These are phyloP conservation scores for Lamellibrachia satsuma DNA, from an alignment of 2,888 invertebrate genomes.

Conservation along the genomic window DNA sequence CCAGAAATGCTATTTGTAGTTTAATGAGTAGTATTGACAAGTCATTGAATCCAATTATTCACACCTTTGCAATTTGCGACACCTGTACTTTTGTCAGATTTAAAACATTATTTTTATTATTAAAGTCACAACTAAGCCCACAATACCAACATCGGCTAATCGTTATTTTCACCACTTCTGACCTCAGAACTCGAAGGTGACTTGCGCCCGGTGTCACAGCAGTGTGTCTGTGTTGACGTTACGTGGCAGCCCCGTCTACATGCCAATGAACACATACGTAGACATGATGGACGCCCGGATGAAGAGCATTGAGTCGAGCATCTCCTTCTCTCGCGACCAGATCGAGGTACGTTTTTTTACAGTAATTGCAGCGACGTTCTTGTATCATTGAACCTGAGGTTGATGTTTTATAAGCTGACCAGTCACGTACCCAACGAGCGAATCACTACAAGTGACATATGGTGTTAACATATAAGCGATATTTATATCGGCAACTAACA, in stretches of 20 bases:
- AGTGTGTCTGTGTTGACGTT: slow-evolving; percentile 23
- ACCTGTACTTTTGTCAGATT: too few species aligned
- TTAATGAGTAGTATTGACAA: too few species aligned
- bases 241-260: slow-evolving; percentile 19
- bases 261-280: slow-evolving; percentile 25
- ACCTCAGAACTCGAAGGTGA: slow-evolving; percentile 39
- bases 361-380: background rate
- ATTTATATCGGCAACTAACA: too few species aligned
- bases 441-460: too few species aligned
- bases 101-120: too few species aligned
- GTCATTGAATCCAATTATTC: too few species aligned
- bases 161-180: background rate
- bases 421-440: too few species aligned
- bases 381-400: too few species aligned
- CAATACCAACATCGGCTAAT: background rate
- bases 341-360: background rate
- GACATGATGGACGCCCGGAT: slow-evolving; percentile 20
- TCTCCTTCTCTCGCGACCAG: slow-evolving; percentile 18
- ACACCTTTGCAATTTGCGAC: too few species aligned
- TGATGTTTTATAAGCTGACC: too few species aligned
- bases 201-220: slow-evolving; percentile 38
- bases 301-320: background rate
- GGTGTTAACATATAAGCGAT: too few species aligned
- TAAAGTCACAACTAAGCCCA: background rate
- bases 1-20: too few species aligned